Percentiles rank a stretch among this genome's conserved stretches.
phyloP scores from a whole-genome alignment of 1,140 invertebrate species.

The Glomeris maerens region DNA sequence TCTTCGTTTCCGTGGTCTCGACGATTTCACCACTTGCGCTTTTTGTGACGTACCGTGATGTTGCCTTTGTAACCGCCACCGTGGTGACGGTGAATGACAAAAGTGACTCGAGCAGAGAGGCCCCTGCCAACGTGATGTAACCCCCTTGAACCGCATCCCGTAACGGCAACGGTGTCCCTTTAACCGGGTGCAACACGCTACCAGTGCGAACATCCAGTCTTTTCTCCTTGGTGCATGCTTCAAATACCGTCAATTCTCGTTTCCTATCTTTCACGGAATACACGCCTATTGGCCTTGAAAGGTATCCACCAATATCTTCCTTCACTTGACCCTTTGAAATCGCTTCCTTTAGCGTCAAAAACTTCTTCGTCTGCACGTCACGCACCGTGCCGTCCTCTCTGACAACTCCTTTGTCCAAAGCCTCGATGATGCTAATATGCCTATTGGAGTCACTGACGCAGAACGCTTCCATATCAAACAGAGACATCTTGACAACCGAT shows the following conservation, averaged over 20 bases:
- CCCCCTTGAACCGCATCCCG: constrained; percentile 70
- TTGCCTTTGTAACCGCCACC: constrained; percentile 64
- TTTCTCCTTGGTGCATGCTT: constrained; percentile 65
- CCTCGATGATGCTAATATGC: constrained; percentile 58
- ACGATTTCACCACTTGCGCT: constrained; percentile 42
- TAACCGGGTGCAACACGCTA: constrained; percentile 60
- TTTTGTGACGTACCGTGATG: constrained; percentile 55
- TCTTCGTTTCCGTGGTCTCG: constrained; percentile 38
- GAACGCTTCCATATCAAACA: constrained; percentile 87
- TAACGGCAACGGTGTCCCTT: constrained; percentile 58
- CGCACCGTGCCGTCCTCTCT: no score
- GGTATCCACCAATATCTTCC: no score
- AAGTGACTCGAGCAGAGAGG: constrained; percentile 62
- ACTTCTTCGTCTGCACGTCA: no score
- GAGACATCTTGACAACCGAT: constrained; percentile 67
- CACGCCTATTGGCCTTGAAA: no score
- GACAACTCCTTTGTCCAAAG: no score
- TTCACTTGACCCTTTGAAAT: no score
- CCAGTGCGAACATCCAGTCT: no score
- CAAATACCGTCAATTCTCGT: constrained; percentile 61
- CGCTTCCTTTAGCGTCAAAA: constrained; percentile 21
- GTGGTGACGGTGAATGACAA: constrained; percentile 70
- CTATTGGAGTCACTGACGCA: no score
- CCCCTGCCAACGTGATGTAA: constrained; percentile 70
- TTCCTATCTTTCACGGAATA: constrained; percentile 48